These are phyloP conservation scores for Leptogaster cylindrica DNA, from an alignment of 2,888 invertebrate genomes.

Conservation along the genomic window DNA sequence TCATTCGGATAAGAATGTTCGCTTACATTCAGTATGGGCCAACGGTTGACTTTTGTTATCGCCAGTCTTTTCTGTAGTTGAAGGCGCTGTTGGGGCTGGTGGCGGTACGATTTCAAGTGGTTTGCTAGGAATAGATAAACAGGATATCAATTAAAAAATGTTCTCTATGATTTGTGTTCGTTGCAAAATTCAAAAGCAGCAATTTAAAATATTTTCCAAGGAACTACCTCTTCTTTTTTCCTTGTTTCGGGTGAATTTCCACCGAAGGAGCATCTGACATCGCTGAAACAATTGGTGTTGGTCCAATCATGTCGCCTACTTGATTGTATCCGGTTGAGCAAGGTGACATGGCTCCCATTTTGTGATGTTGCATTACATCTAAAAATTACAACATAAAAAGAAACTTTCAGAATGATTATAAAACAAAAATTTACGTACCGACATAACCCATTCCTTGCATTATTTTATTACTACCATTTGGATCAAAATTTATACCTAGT, in stretches of 20 bases:
- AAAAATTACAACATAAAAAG: constrained; percentile 20
- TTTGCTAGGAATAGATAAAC: constrained; percentile 54
- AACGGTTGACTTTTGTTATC: constrained; percentile 10
- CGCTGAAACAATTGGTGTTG: constrained; percentile 73
- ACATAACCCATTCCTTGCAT: constrained; percentile 34
- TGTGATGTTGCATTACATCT: constrained; percentile 47
- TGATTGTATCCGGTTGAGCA: constrained; percentile 45
- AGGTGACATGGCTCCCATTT: constrained; percentile 43
- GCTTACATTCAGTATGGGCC: constrained; percentile 19
- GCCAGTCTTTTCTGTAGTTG: not conserved
- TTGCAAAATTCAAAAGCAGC: not conserved
- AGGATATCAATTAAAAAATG: too few relatives aligned
- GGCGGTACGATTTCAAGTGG: constrained; percentile 52
- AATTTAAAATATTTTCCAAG: not conserved
- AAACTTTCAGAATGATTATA: not conserved
- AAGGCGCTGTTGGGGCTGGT: constrained; percentile 13
- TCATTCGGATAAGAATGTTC: not conserved
- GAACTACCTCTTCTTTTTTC: constrained; percentile 60
- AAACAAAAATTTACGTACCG: constrained; percentile 10
- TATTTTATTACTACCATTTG: constrained; percentile 18
- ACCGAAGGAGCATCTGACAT: constrained; percentile 70
- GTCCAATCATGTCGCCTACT: constrained; percentile 25
- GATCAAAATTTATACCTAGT: constrained; percentile 1
- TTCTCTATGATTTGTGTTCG: too few relatives aligned
- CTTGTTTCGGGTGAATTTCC: constrained; percentile 60